Percentiles rank a stretch among this genome's conserved stretches.
phyloP scores from a whole-genome alignment of 2,888 invertebrate species.

The Xestia xanthographa region DNA sequence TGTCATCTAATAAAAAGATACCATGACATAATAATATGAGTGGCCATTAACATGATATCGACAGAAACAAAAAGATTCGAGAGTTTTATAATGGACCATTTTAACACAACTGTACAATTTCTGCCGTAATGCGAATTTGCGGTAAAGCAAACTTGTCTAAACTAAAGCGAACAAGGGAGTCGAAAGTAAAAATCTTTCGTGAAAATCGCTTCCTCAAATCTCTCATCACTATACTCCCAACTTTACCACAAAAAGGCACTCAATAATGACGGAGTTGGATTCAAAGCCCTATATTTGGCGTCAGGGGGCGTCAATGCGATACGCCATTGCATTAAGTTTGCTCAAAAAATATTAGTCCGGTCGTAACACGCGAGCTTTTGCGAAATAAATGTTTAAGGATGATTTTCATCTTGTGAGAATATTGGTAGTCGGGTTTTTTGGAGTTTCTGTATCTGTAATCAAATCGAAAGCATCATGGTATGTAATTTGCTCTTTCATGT shows the following conservation, averaged over 20 bases:
- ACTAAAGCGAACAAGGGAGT: no score
- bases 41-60: no score
- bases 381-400: conserved; percentile 32
- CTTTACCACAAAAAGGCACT: conserved; percentile 47
- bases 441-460: conserved; percentile 15
- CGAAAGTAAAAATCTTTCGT: not conserved
- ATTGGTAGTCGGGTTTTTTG: conserved; percentile 24
- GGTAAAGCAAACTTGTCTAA: no score
- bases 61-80: no score
- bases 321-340: conserved; percentile 47
- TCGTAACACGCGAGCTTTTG: conserved; percentile 37
- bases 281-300: conserved; percentile 57
- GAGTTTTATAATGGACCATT: no score
- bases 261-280: conserved; percentile 60
- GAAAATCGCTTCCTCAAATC: conserved; percentile 18
- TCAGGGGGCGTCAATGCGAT: conserved; percentile 62
- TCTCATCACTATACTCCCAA: conserved; percentile 27
- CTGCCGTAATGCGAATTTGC: no score
- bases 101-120: no score
- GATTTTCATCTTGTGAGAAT: conserved; percentile 49
- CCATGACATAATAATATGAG: no score
- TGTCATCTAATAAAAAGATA: no score
- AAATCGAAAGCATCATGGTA: not conserved
- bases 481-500: not conserved
- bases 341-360: conserved; percentile 40